Evolutionary conservation across 1,140 invertebrate species (phyloP), one percentile per base, ranked within the genome.

Genomic region (Camponotus vicinus): DNA sequence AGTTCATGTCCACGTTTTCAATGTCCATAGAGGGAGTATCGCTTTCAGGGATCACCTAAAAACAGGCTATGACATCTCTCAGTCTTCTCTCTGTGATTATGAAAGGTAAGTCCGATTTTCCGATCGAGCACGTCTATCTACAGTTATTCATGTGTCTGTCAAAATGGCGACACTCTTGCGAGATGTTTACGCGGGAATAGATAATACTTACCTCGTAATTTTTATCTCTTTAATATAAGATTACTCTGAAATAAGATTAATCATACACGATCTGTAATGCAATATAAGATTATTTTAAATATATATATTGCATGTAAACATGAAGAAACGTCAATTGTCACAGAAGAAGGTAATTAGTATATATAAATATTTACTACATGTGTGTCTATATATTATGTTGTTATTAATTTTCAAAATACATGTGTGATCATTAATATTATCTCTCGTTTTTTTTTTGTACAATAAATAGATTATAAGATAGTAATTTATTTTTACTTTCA

Each of bases 251-350:
- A 15, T 15, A 64, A 3, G 32, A 15, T 64, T 18, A 40, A 66
- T 59, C 0, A 37, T 37, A 18, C 37, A 15, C 37, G 13, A 34
- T 15, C 45, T n/a, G 11, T 69, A 32, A 52, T 52, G 4, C 15
- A 52, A 69, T 57, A 7, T 15, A 52, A 49, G 40, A 40, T 34
- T 13, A 21, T 3, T 71, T 61, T 3, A 9, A 34, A 9, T 21
- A 18, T 11, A 27, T 13, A 18, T 11, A 32, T 32, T 55, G 34
- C 13, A 27, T 34, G 15, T 9, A 85, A 80, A 27, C 5, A 85
- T 85, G 84, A 80, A 85, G 76, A 85, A 85, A 61, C 64, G 37
- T 49, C 75, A 80, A 9, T 59, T 85, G 4, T 80, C 42, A 27
- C 76, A 69, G 15, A 85, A 18, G 8, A 80, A 85, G 76, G 84